Evolutionary conservation across 2,888 invertebrate species (phyloP).

Genomic region (Yponomeuta evonymella): DNA sequence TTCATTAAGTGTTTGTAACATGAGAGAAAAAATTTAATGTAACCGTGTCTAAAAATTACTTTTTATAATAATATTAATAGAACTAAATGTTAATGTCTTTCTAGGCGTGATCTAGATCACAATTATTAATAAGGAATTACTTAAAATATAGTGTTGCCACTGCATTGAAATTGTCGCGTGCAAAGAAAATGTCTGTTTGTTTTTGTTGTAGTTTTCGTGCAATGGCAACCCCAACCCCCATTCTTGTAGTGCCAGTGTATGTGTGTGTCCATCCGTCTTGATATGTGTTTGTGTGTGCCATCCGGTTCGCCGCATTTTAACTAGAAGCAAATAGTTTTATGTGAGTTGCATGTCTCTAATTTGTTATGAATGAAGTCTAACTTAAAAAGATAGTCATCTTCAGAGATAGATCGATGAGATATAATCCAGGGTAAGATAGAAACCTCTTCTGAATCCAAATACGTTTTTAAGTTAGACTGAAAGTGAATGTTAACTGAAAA

Average conservation of each 20-base stretch:
- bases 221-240: constrained; percentile 56
- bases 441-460: not conserved
- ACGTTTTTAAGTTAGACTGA: not conserved
- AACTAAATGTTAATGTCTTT: constrained; percentile 74
- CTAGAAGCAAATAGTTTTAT: constrained; percentile 69
- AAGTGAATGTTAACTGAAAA: not conserved
- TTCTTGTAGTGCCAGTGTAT: constrained; percentile 61
- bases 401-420: not conserved
- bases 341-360: constrained; percentile 41
- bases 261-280: constrained; percentile 68
- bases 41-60: constrained; percentile 56
- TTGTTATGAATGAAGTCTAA: not conserved
- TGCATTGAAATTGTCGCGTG: constrained; percentile 22
- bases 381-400: not conserved
- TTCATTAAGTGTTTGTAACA: constrained; percentile 41
- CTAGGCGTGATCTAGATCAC: constrained; percentile 71
- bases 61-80: constrained; percentile 26
- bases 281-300: constrained; percentile 72
- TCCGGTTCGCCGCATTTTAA: constrained; percentile 56
- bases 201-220: constrained; percentile 16
- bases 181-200: constrained; percentile 12
- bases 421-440: not conserved
- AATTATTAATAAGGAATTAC: constrained; percentile 64
- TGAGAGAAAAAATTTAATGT: constrained; percentile 36
- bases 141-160: constrained; percentile 43